phyloP scores from a whole-genome alignment of 2,797 vertebrate species.

The Aldrovandia affinis region DNA sequence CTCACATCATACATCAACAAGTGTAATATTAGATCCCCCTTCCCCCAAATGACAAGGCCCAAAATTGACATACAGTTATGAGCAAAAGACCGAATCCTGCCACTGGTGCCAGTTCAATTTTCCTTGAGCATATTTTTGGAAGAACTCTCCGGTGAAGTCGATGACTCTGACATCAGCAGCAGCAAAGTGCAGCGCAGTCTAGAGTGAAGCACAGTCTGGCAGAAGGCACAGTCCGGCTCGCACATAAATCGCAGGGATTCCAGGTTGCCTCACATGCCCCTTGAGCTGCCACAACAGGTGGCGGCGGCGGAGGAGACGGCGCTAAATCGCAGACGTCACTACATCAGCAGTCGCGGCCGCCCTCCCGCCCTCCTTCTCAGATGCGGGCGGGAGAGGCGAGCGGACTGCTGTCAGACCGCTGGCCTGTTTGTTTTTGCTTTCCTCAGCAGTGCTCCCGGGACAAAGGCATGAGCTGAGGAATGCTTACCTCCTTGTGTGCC shows the following conservation, averaged over 20 bases:
- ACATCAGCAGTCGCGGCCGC: background rate
- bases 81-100: background rate
- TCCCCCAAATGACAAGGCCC: slow-evolving; percentile 10
- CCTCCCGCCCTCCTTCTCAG: no score
- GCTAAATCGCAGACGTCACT: background rate
- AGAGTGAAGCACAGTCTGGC: no score
- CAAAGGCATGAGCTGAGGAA: slow-evolving; percentile 35
- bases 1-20: no score
- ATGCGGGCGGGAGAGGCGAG: no score
- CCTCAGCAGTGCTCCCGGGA: slow-evolving; percentile 59
- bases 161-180: background rate
- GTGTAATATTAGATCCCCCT: no score
- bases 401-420: slow-evolving; percentile 42
- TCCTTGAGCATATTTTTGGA: background rate
- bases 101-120: background rate
- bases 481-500: slow-evolving; percentile 61
- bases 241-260: background rate
- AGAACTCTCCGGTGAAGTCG: background rate
- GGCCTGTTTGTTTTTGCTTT: slow-evolving; percentile 64
- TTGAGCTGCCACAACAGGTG: background rate
- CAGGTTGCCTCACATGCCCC: background rate
- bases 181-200: background rate
- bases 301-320: background rate
- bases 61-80: background rate
- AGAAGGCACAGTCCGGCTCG: background rate